These are phyloP conservation scores for Mola mola DNA, from an alignment of 2,113 vertebrate species.

Conservation along the genomic window DNA sequence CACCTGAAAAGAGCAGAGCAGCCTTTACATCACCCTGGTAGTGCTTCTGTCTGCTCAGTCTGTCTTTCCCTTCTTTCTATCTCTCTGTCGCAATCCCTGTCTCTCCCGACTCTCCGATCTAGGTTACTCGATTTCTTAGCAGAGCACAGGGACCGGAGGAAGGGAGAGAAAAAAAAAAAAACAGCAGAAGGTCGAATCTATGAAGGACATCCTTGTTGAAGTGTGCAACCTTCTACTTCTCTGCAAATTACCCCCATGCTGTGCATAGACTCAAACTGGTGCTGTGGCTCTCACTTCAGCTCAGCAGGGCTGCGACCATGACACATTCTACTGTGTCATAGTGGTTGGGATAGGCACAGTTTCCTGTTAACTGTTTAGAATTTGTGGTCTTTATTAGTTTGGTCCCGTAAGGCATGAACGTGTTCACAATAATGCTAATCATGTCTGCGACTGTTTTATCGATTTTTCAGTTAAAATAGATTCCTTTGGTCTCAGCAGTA, in stretches of 20 bases:
- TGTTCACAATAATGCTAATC: no score
- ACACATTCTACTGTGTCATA: no score
- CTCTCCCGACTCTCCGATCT: conserved; percentile 72
- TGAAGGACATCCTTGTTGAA: conserved; percentile 85
- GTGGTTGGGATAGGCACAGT: no score
- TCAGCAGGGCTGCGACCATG: conserved; percentile 48
- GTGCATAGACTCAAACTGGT: conserved; percentile 47
- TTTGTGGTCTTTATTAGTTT: no score
- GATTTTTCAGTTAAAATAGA: no score
- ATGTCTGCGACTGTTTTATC: no score
- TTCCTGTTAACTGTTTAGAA: no score
- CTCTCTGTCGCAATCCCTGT: conserved; percentile 57
- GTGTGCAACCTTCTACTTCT: conserved; percentile 76
- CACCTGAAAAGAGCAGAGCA: conserved; percentile 31
- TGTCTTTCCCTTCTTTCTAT: conserved; percentile 13
- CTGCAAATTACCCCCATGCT: conserved; percentile 64
- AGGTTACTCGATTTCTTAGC: conserved; percentile 84
- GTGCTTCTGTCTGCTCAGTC: conserved; percentile 23
- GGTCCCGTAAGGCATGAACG: no score
- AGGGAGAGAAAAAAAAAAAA: conserved; percentile 47
- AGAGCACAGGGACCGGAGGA: conserved; percentile 78
- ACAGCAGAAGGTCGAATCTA: conserved; percentile 80
- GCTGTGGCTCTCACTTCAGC: conserved; percentile 51
- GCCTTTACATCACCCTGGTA: conserved; percentile 61
- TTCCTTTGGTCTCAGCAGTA: no score